Conservation (phyloP, 2,888 invertebrate species). For the Apamea sordens region DNA sequence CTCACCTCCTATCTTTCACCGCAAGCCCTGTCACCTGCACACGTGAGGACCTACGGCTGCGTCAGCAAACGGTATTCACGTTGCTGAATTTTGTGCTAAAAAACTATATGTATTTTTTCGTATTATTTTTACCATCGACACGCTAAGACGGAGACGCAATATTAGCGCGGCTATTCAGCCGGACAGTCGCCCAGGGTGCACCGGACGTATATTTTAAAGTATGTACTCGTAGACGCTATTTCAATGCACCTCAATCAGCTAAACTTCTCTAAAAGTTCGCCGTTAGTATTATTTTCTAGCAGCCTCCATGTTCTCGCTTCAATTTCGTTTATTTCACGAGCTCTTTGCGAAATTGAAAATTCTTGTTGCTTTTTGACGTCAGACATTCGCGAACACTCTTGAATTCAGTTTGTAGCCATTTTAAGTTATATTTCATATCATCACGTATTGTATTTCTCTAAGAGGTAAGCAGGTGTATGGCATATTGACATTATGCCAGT, state of each 20-base stretch:
- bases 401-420: conserved; percentile 26
- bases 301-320: conserved; percentile 24
- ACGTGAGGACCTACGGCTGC: no score
- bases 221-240: not conserved
- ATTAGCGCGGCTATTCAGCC: no score
- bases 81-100: no score
- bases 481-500: not conserved
- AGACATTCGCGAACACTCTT: conserved; percentile 24
- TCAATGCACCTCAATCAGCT: conserved; percentile 7
- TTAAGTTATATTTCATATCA: not conserved
- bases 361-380: conserved; percentile 39
- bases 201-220: no score
- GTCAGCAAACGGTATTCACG: no score
- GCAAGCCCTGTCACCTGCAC: no score
- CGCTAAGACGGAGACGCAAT: no score
- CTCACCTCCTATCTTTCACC: no score
- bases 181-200: no score
- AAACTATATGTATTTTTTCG: no score
- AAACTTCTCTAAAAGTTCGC: conserved; percentile 16
- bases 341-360: conserved; percentile 56
- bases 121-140: no score
- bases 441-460: not conserved
- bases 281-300: conserved; percentile 30
- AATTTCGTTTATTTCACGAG: conserved; percentile 51
- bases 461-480: not conserved